Percentiles rank a stretch among this genome's conserved stretches.
phyloP scores from a whole-genome alignment of 2,888 invertebrate genomes.

The Nezara viridula region DNA sequence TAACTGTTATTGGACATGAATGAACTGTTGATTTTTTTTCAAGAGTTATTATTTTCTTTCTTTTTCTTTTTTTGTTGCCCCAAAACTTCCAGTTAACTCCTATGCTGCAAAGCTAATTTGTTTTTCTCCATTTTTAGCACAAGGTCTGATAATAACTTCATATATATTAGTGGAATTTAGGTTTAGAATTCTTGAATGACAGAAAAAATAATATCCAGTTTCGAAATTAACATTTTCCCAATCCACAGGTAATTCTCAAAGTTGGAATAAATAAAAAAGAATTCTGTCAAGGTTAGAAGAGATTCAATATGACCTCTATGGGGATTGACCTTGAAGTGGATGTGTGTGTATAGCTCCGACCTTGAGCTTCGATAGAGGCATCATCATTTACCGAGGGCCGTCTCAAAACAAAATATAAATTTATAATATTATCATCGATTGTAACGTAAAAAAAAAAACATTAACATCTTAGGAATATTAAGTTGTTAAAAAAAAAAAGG shows the following conservation, averaged over 20 bases:
- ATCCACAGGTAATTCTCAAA: neutral
- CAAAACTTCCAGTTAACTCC: too few species aligned
- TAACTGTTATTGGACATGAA: too few species aligned
- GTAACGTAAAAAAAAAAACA: neutral
- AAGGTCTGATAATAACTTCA: too few species aligned
- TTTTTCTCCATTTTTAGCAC: too few species aligned
- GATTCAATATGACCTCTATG: neutral
- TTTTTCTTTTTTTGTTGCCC: too few species aligned
- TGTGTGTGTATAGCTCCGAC: neutral
- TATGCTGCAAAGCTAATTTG: too few species aligned
- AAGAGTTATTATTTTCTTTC: too few species aligned
- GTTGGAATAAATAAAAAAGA: neutral
- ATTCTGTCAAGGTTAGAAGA: neutral
- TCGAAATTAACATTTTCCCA: too few species aligned
- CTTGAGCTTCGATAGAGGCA: neutral
- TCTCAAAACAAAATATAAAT: neutral
- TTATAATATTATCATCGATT: neutral
- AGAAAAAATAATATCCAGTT: too few species aligned
- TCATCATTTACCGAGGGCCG: neutral
- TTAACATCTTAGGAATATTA: neutral
- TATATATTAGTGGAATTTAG: too few species aligned
- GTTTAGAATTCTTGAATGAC: too few species aligned
- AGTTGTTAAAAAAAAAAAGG: neutral
- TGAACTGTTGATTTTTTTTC: too few species aligned
- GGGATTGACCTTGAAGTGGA: constrained; percentile 4